Conservation (phyloP, 2,888 invertebrate species). For the Hirtodrosophila confusa region DNA sequence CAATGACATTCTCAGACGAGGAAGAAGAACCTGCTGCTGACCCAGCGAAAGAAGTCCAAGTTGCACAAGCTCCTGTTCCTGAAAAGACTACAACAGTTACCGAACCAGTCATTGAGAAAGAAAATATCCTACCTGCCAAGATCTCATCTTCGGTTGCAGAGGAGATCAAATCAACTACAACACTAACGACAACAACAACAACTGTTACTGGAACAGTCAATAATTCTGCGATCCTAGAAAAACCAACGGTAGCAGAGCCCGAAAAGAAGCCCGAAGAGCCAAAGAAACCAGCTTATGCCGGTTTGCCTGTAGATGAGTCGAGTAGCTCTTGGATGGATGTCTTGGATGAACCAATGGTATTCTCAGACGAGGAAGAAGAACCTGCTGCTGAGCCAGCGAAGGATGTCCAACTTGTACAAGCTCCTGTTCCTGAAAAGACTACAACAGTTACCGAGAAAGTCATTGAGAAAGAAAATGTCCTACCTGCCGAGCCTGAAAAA, state of each 20-base stretch:
- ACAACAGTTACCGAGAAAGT: neutral
- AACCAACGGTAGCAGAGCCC: too few relatives aligned
- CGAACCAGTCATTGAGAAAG: neutral
- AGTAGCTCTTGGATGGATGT: conserved; percentile 81
- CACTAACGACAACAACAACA: conserved; percentile 4
- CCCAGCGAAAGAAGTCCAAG: conserved; percentile 1
- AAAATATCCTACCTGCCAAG: neutral
- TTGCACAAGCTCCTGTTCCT: neutral
- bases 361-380: conserved; percentile 58
- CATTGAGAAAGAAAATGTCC: neutral
- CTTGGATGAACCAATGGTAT: conserved; percentile 66
- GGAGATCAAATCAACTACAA: neutral
- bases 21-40: conserved; percentile 26
- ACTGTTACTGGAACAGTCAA: conserved; percentile 12
- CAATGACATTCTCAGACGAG: conserved; percentile 65
- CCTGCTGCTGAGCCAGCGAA: neutral
- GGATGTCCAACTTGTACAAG: neutral
- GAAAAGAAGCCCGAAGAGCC: too few relatives aligned
- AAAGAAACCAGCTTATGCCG: too few relatives aligned
- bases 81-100: neutral
- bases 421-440: neutral
- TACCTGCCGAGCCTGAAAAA: neutral
- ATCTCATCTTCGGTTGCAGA: neutral
- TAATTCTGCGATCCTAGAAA: neutral
- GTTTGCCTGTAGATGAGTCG: too few relatives aligned